Percentiles rank a stretch among this genome's conserved stretches.
These are phyloP conservation scores for Schizothorax lantsangensis DNA, from an alignment of 2,797 vertebrate species.

Conservation along the genomic window DNA sequence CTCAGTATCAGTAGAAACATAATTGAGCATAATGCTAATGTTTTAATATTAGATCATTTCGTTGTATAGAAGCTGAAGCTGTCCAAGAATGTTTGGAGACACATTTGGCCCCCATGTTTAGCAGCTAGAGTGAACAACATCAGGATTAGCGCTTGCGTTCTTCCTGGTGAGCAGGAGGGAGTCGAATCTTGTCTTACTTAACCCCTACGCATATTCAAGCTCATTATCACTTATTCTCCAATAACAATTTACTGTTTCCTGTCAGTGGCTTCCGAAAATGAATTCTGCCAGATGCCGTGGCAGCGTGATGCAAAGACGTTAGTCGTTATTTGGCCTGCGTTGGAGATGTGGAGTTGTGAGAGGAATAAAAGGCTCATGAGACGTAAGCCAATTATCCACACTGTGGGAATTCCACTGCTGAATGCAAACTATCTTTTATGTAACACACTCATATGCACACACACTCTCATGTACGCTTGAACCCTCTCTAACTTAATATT, in stretches of 20 bases:
- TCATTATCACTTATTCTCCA: constrained; percentile 39
- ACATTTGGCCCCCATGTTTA: constrained; percentile 7
- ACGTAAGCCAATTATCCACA: constrained; percentile 70
- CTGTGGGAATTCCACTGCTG: constrained; percentile 69
- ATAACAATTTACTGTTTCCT: constrained; percentile 49
- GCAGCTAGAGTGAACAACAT: background rate
- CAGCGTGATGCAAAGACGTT: constrained; percentile 43
- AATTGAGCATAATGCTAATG: background rate
- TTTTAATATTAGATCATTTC: background rate
- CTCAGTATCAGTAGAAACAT: no score
- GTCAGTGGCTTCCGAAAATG: constrained; percentile 35
- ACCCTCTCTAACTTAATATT: constrained; percentile 29
- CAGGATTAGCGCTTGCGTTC: constrained; percentile 22
- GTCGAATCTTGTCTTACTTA: constrained; percentile 47
- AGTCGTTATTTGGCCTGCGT: constrained; percentile 51
- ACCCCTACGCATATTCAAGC: constrained; percentile 33
- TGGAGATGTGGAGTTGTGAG: constrained; percentile 57
- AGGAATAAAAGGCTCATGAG: constrained; percentile 66
- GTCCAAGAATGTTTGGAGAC: background rate
- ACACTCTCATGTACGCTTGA: background rate
- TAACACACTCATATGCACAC: constrained; percentile 20
- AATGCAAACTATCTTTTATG: constrained; percentile 53
- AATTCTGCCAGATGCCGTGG: constrained; percentile 48
- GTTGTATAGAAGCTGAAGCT: background rate
- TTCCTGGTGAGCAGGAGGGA: constrained; percentile 48